Base-by-base conservation (phyloP, 2,113 vertebrate species). In the Tupaia tana region DNA sequence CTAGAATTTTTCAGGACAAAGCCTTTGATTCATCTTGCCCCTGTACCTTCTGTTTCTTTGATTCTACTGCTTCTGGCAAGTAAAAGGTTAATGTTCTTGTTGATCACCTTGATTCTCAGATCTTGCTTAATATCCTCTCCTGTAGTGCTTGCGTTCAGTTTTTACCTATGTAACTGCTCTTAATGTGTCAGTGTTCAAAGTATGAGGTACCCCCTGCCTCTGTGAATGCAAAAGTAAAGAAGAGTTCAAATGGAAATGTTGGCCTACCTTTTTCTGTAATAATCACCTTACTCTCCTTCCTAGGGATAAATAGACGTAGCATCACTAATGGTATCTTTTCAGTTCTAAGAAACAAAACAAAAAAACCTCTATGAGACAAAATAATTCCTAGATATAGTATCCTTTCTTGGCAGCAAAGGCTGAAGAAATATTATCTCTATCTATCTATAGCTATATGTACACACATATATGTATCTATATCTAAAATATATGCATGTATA, bases 91-190 rank as follows among this genome's bases (percentile, higher is more conserved):
- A 96, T 82, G 93, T 94, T 95, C 94, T 89, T 95, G 95, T 97
- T 96, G 95, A 96, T 96, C 84, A 92, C 88, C 89, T 97, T 96
- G 96, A 93, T 97, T 98, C 96, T 95, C 96, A 96, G 95, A 86
- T 96, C 95, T 97, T 95, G 91, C 97, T 96, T 97, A 95, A 97
- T 94, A 96, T 94, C 96, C 92, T 97, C 96, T 98, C 97, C 97
- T 66, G 96, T 96, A 89, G 96, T 87, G 97, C 95, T 64, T 58
- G 86, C 86, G 52, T 96, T 98, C 97, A 98, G 94, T 93, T 97
- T 97, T 97, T 95, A 96, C 97, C 97, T 97, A 92, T 73, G 73
- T 70, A 96, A 31, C 92, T 73, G 25, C 79, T 87, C 94, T 97
- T 98, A 98, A 93, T 98, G 97, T 95, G 94, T 89, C 91, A 88